Base-by-base conservation (phyloP, 2,113 vertebrate genomes). In the Telmatochromis sp. region DNA sequence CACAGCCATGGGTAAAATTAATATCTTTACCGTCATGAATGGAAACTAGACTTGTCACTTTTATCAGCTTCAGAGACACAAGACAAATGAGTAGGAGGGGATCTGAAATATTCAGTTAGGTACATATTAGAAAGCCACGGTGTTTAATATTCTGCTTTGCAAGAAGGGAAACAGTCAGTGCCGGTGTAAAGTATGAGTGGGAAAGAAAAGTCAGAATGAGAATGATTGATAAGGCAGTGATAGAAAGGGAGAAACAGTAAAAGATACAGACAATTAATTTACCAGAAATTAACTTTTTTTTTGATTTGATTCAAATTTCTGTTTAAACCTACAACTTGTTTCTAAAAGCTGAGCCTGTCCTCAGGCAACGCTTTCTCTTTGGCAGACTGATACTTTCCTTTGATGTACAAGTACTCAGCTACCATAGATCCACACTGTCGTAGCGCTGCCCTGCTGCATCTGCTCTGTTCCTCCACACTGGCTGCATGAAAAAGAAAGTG, bases 81-180 rank as follows among this genome's bases (percentile, higher is more conserved):
- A 85, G 81, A 93, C 89, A 91, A 91, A 95, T 86, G 82, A 84
- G 54, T 63, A 70, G 80, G 78, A 80, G 5, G 7, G 63, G 68
- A 80, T 60, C 53, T 6, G 45, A 83, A 37, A 35, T 60, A 53
- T 65, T 87, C 31, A 80, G 26, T 6, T 65, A 31, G 80, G 83
- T 37, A 83, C 73, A 47, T 63, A 73, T 26, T 75, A 80, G 80
- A 86, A 45, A 81, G 68, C 26, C 28, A 7, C 23, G 13, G 58
- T 79, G 47, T 80, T 88, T 68, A 87, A 87, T 86, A 90, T 81
- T 86, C 83, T 82, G 81, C 57, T 63, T 81, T 12, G 28, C 35
- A 31, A 68, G 23, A 65, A 6, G 9, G 17, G 68, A 42, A 83
- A 53, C 28, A 57, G 70, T 21, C n/a, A 3, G 75, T 65, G 37